phyloP scores from a whole-genome alignment of 2,888 invertebrate species.

The Lysandra coridon region DNA sequence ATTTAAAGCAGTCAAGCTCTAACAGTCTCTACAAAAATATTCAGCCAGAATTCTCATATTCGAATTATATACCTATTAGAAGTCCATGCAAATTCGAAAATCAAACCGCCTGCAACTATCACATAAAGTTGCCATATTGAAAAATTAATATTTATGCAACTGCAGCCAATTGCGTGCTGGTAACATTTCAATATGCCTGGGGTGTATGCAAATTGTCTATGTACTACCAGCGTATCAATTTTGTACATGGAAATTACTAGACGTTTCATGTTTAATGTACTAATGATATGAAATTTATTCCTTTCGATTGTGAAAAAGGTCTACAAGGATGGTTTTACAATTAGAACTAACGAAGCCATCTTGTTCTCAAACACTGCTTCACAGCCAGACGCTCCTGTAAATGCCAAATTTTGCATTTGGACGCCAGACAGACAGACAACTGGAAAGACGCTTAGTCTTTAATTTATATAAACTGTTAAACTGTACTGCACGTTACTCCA shows the following conservation, averaged over 20 bases:
- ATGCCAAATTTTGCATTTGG: too few relatives aligned
- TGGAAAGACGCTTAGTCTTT: too few relatives aligned
- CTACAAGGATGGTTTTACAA: neutral
- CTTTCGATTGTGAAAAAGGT: neutral
- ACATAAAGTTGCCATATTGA: constrained; percentile 20
- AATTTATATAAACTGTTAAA: too few relatives aligned
- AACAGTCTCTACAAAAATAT: neutral
- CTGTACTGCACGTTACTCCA: too few relatives aligned
- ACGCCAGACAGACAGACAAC: too few relatives aligned
- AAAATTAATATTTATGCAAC: constrained; percentile 22
- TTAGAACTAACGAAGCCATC: neutral
- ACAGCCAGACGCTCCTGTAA: neutral
- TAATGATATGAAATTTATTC: constrained; percentile 15
- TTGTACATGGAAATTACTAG: constrained; percentile 21
- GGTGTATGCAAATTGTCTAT: constrained; percentile 20
- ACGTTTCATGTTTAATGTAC: constrained; percentile 19
- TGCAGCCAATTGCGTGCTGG: constrained; percentile 3
- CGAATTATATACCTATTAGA: neutral
- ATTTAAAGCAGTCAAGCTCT: neutral
- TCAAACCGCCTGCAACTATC: constrained; percentile 3
- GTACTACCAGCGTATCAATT: constrained; percentile 18
- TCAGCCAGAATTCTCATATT: neutral
- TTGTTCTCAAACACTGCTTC: neutral
- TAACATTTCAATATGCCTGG: constrained; percentile 23
- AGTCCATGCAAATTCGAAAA: constrained; percentile 5